Evolutionary conservation across 2,797 vertebrate genomes (phyloP).

Genomic region (Poeciliopsis paucimaculata): DNA sequence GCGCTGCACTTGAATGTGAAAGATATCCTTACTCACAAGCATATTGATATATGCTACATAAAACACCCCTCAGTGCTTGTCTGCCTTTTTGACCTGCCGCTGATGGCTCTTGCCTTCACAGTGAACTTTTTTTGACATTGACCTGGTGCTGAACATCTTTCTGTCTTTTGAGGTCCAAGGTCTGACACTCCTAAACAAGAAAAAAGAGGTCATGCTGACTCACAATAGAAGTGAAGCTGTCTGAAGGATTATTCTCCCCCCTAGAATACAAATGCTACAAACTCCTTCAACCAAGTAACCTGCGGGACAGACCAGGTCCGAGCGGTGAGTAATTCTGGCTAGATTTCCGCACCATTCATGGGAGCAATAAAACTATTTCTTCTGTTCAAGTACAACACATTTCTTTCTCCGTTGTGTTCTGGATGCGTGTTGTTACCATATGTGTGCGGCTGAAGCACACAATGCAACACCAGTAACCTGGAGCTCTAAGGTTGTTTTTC

Average conservation of each 20-base stretch:
- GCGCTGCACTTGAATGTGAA: background rate
- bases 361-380: constrained; percentile 40
- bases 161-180: constrained; percentile 54
- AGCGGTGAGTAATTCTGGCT: constrained; percentile 49
- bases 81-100: constrained; percentile 4
- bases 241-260: constrained; percentile 57
- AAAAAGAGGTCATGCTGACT: constrained; percentile 65
- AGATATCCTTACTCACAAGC: background rate
- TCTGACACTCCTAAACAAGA: constrained; percentile 57
- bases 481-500: constrained; percentile 72
- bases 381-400: constrained; percentile 30
- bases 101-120: constrained; percentile 23
- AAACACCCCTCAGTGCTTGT: constrained; percentile 22
- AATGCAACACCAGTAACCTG: constrained; percentile 51
- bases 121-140: constrained; percentile 38
- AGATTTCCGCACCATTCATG: constrained; percentile 22
- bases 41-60: background rate
- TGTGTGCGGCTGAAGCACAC: constrained; percentile 50
- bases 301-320: constrained; percentile 42
- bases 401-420: constrained; percentile 27
- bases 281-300: constrained; percentile 55
- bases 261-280: constrained; percentile 72
- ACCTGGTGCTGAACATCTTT: constrained; percentile 56
- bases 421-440: constrained; percentile 50
- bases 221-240: constrained; percentile 66